Evolutionary conservation across 2,113 vertebrate genomes (phyloP).

Genomic region (Cololabis saira): DNA sequence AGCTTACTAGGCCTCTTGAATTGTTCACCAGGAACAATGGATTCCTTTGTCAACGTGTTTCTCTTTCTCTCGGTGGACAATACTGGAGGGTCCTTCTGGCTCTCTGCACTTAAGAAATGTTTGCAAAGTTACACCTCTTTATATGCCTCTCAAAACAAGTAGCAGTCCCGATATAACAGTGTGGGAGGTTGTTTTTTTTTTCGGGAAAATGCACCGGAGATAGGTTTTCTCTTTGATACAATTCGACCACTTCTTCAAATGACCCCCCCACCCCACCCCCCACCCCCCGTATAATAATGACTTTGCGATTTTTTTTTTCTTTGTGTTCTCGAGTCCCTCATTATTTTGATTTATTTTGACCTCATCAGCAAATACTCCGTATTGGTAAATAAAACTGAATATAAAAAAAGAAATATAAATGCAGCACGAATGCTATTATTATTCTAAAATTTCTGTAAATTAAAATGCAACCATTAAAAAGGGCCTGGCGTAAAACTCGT

Average conservation of each 20-base stretch:
- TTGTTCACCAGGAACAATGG: conserved; percentile 89
- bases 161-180: conserved; percentile 64
- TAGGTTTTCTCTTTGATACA: conserved; percentile 50
- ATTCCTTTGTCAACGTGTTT: conserved; percentile 91
- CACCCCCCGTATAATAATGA: conserved; percentile 16
- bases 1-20: conserved; percentile 89
- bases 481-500: too few species aligned
- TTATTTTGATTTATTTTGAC: too few species aligned
- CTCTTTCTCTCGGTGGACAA: conserved; percentile 87
- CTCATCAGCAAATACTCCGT: too few species aligned
- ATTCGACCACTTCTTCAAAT: conserved; percentile 31
- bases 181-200: conserved; percentile 55
- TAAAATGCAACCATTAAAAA: too few species aligned
- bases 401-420: too few species aligned
- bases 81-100: conserved; percentile 88
- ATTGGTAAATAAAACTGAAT: too few species aligned
- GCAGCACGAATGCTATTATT: too few species aligned
- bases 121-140: conserved; percentile 92
- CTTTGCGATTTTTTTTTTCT: not conserved
- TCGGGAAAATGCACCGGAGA: conserved; percentile 49
- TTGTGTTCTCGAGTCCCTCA: too few species aligned
- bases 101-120: conserved; percentile 88
- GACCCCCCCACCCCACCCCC: too few species aligned
- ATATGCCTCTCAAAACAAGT: conserved; percentile 82
- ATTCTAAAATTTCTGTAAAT: too few species aligned